These are phyloP conservation scores for Clepsis dumicolana DNA, from an alignment of 2,888 invertebrate genomes.

Conservation along the genomic window DNA sequence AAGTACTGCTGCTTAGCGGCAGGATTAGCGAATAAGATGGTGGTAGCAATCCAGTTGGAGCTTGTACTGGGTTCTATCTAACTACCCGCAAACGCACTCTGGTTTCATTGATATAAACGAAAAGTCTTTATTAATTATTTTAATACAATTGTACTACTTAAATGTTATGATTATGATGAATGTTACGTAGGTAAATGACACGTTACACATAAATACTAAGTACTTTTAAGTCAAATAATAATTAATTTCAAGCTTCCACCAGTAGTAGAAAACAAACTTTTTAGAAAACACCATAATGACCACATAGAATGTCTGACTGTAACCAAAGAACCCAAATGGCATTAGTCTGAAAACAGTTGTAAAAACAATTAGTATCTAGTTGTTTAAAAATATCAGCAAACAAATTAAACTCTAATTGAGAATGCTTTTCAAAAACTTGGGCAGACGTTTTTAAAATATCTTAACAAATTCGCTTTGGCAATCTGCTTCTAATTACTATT, in stretches of 20 bases:
- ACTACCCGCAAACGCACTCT: too few relatives aligned
- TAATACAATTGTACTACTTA: too few relatives aligned
- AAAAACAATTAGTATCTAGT: not conserved
- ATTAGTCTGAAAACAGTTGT: not conserved
- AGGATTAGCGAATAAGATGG: too few relatives aligned
- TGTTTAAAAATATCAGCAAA: not conserved
- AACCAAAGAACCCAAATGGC: not conserved
- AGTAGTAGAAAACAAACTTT: too few relatives aligned
- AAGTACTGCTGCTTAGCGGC: too few relatives aligned
- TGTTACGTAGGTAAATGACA: not conserved
- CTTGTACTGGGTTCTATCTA: too few relatives aligned
- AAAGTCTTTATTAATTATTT: not conserved
- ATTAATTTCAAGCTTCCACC: too few relatives aligned
- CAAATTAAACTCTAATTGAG: not conserved
- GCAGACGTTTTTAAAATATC: conserved; percentile 10
- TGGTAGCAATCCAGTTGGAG: too few relatives aligned
- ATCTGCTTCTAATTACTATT: conserved; percentile 27
- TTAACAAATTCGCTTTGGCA: conserved; percentile 8
- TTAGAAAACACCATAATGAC: too few relatives aligned
- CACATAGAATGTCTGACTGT: not conserved
- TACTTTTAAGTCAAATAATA: too few relatives aligned
- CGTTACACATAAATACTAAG: too few relatives aligned
- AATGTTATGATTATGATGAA: not conserved
- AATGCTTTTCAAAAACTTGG: not conserved
- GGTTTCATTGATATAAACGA: not conserved